These are phyloP conservation scores for Nothocercus nigrocapillus DNA, from an alignment of 2,113 vertebrate genomes.

Conservation along the genomic window DNA sequence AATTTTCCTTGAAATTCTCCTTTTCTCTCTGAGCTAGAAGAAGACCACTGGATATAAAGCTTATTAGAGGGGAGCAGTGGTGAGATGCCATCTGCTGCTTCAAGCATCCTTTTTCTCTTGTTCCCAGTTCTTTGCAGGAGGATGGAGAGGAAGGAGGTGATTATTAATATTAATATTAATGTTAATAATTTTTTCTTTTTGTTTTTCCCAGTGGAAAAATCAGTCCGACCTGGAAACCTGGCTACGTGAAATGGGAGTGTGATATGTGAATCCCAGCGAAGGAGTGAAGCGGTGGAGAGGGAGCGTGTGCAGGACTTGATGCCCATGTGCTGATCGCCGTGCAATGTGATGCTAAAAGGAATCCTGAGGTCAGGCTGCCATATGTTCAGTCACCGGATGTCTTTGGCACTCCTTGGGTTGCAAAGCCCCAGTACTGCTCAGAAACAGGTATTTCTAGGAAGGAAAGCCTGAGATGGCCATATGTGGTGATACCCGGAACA, in stretches of 20 bases:
- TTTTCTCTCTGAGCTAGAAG: neutral
- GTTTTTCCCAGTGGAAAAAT: neutral
- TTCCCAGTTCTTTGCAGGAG: neutral
- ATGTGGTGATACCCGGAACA: neutral
- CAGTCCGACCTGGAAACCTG: neutral
- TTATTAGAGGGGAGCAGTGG: neutral
- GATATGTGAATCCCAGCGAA: neutral
- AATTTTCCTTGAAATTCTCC: neutral
- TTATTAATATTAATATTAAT: too few relatives aligned
- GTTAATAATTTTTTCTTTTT: neutral
- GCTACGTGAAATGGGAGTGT: neutral
- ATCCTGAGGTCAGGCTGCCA: neutral
- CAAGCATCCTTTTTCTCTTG: neutral
- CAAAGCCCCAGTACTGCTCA: neutral
- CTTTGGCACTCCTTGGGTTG: neutral
- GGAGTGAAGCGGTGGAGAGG: rapidly evolving
- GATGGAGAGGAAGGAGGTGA: rapidly evolving
- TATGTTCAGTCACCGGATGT: neutral
- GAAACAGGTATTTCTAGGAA: neutral
- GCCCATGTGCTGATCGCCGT: rapidly evolving
- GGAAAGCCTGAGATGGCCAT: neutral
- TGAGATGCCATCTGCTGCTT: neutral
- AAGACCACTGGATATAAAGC: neutral
- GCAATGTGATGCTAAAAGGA: neutral
- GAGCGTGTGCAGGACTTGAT: neutral